Base-by-base conservation (phyloP, 1,140 invertebrate genomes). In the Drosophila varians region DNA sequence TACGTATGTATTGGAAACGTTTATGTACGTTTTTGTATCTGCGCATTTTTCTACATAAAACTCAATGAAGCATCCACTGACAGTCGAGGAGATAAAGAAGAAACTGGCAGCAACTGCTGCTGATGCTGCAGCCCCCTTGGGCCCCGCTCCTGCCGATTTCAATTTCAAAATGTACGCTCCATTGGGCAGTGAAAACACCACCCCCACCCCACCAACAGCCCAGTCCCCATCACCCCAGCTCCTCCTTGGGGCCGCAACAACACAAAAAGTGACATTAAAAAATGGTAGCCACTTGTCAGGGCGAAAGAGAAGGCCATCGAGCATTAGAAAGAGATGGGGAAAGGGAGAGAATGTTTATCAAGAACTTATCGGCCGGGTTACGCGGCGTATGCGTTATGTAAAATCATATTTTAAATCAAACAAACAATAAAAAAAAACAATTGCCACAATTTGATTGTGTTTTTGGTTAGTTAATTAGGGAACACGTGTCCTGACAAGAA, bases 231-330 rank as follows among this genome's bases (percentile, higher is more conserved):
- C 36, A 9, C 26, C 43, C 2, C 21, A 6, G 11, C 18, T 3
- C 9, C 34, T n/a, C n/a, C n/a, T n/a, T n/a, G n/a, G n/a, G 34
- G 11, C 40, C 14, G 28, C 64, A 52, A 38, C 60, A 54, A 45
- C 77, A 75, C 76, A 84, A 73, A 84, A 84, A 86, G 79, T 86
- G 79, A 86, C 79, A 84, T 86, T 84, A 86, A 84, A 84, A 84
- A 84, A 84, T 84, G 75, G 60, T 86, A 68, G 74, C 76, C 80
- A 84, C 79, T 84, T 84, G 71, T 84, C 79, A 84, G 77, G 36
- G 36, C 36, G 11, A 23, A 57, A 38, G 36, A 38, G 36, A 38
- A 38, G 14, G n/a, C 14, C 6, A 14, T 14, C 14, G 36, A 16
- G 36, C 12, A 16, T 14, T 38, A 8, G 36, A 12, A 16, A 38